A percentile compares a stretch with the other conserved stretches of the same genome.
Conservation (phyloP, 2,888 invertebrate species). For the Phalera bucephala region DNA sequence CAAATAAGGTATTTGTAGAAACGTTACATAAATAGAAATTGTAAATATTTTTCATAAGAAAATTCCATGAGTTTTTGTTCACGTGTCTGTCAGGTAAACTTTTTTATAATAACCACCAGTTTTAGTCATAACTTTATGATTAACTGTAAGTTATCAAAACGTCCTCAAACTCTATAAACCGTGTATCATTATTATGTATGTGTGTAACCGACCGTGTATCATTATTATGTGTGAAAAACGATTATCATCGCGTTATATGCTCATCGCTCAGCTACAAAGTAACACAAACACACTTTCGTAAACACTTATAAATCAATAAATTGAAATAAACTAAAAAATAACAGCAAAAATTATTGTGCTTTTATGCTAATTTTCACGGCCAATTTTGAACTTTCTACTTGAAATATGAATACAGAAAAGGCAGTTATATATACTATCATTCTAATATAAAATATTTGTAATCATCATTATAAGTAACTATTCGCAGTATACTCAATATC, state of each 20-base stretch:
- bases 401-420: too few relatives aligned
- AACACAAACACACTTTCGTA: neutral
- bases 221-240: neutral
- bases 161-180: neutral
- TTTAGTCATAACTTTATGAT: neutral
- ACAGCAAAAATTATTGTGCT: slow-evolving; percentile 18
- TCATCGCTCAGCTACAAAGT: neutral
- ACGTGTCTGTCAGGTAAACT: too few relatives aligned
- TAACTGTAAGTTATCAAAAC: neutral
- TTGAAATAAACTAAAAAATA: slow-evolving; percentile 15
- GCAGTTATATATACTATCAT: too few relatives aligned
- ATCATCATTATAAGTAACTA: too few relatives aligned
- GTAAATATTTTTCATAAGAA: too few relatives aligned
- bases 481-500: slow-evolving; percentile 14
- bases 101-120: neutral
- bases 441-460: too few relatives aligned
- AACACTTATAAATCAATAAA: slow-evolving; percentile 6
- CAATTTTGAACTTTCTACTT: slow-evolving; percentile 23
- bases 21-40: neutral
- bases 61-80: too few relatives aligned
- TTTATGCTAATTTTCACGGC: slow-evolving; percentile 23
- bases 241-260: neutral
- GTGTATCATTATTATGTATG: too few relatives aligned
- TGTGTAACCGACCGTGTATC: too few relatives aligned
- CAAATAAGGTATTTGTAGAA: neutral